Evolutionary conservation across 2,113 vertebrate species (phyloP).

Genomic region (Cyprinodon tularosa): DNA sequence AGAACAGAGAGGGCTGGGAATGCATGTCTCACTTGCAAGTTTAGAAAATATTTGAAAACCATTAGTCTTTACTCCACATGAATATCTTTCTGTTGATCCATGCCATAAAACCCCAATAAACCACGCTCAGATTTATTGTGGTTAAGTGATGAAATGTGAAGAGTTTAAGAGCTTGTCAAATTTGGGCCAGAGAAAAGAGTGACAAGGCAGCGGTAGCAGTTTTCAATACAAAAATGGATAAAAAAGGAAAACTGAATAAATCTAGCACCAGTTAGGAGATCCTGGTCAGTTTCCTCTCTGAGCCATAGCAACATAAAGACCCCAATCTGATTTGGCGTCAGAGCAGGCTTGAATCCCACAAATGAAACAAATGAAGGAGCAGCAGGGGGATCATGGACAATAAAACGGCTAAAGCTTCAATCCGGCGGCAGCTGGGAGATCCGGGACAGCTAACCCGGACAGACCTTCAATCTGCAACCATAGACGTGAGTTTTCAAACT

Average conservation of each 20-base stretch:
- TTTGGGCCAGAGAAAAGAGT: not conserved
- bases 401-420: conserved; percentile 65
- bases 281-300: conserved; percentile 23
- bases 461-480: conserved; percentile 49
- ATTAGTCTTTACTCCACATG: not conserved
- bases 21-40: too few relatives aligned
- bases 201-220: not conserved
- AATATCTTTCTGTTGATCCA: not conserved
- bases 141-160: not conserved
- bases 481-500: conserved; percentile 55
- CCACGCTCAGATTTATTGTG: not conserved
- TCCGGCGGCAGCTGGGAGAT: conserved; percentile 68
- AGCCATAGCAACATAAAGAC: conserved; percentile 40
- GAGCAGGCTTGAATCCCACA: conserved; percentile 29
- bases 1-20: not conserved
- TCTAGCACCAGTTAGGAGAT: conserved; percentile 37
- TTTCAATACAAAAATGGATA: not conserved
- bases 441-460: conserved; percentile 62
- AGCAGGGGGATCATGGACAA: conserved; percentile 51
- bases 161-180: too few relatives aligned
- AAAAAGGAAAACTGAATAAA: conserved; percentile 46
- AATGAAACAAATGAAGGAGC: conserved; percentile 58
- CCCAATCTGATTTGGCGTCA: conserved; percentile 55
- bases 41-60: too few relatives aligned
- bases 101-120: not conserved